These are phyloP conservation scores for Pachyramphus minor DNA, from an alignment of 2,113 vertebrate genomes.

Conservation along the genomic window DNA sequence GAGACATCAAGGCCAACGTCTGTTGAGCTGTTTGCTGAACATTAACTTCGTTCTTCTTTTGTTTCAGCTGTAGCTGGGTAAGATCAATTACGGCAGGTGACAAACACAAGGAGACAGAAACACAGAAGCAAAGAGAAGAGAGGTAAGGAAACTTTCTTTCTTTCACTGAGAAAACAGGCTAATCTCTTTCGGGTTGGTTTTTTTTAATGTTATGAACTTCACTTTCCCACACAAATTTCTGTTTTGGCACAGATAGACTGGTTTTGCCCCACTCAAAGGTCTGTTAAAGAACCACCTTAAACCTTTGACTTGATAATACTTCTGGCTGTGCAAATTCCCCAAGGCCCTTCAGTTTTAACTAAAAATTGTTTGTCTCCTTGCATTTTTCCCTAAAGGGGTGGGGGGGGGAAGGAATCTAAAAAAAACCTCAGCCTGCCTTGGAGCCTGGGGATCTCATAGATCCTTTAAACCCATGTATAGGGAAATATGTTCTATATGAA, in stretches of 20 bases:
- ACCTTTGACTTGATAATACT: neutral
- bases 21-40: slow-evolving; percentile 16
- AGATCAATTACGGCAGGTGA: slow-evolving; percentile 27
- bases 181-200: neutral
- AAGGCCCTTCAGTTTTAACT: neutral
- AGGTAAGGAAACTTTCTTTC: slow-evolving; percentile 42
- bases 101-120: neutral
- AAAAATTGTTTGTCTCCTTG: neutral
- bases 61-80: neutral
- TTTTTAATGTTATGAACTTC: neutral
- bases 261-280: neutral
- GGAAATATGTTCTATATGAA: neutral
- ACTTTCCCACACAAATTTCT: neutral
- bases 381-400: neutral
- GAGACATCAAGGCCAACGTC: slow-evolving; percentile 6
- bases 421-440: neutral
- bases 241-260: neutral
- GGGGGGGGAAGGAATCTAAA: no score
- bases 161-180: neutral
- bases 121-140: neutral
- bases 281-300: neutral
- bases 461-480: neutral
- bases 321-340: neutral
- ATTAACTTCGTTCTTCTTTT: neutral
- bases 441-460: neutral